A percentile compares a stretch with the other conserved stretches of the same genome.
Evolutionary conservation across 2,888 invertebrate genomes (phyloP).

Genomic region (Aspidapion aeneum): DNA sequence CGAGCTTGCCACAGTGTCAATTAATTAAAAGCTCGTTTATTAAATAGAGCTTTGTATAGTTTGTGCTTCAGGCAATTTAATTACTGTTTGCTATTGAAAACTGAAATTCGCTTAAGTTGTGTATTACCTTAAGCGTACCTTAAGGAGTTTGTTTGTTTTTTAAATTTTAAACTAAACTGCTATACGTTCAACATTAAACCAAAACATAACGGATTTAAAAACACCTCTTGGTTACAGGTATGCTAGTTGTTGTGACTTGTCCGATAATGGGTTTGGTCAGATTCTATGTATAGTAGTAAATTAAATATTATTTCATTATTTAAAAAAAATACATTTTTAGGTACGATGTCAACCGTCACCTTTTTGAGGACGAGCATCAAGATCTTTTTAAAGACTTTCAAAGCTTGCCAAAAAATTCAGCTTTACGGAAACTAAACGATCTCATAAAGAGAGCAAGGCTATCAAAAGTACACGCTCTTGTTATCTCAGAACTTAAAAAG

Average conservation of each 20-base stretch:
- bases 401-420: slow-evolving; percentile 92
- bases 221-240: too few species aligned
- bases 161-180: too few species aligned
- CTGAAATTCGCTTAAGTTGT: neutral
- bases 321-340: too few species aligned
- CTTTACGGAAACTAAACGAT: slow-evolving; percentile 94
- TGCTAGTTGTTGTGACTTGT: too few species aligned
- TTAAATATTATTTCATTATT: too few species aligned
- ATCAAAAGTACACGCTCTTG: slow-evolving; percentile 97
- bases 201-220: too few species aligned
- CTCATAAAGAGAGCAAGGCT: slow-evolving; percentile 94
- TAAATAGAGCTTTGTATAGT: neutral
- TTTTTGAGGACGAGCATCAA: slow-evolving; percentile 94
- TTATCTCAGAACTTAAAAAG: slow-evolving; percentile 88
- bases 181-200: too few species aligned
- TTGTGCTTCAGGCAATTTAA: neutral
- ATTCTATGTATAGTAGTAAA: too few species aligned
- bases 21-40: neutral
- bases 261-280: too few species aligned
- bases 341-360: slow-evolving; percentile 86
- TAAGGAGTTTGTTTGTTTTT: neutral
- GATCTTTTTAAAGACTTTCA: slow-evolving; percentile 94
- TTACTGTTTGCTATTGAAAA: neutral
- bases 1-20: neutral
- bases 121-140: neutral